Evolutionary conservation across 2,113 vertebrate species (phyloP), one percentile per base, ranked within the genome.

Genomic region (Menura novaehollandiae): DNA sequence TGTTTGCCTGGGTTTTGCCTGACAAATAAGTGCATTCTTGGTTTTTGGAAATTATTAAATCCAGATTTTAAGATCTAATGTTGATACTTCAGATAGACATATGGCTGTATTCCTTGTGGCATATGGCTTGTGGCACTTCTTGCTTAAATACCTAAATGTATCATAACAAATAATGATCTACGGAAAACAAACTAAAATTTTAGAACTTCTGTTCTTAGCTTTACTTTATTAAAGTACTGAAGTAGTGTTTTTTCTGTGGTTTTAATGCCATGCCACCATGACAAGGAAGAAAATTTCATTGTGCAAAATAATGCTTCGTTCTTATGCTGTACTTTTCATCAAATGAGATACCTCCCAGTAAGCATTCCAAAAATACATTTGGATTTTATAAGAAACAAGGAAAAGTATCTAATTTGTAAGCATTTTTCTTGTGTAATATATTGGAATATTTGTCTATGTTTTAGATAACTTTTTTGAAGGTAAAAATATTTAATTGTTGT

Each of bases 401-500:
- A 91, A 41, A 5, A 55, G 35, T 27, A 73, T 73, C 56, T 91
- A 6, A 59, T 82, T 53, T 85, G 33, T 60, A 76, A 85, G 39
- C 21, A 10, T 91, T 92, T 92, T 86, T 68, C 37, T 60, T 63
- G 27, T 71, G 13, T 78, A 59, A 52, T 72, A 10, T 56, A 63
- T 72, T 75, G 52, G 33, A 81, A 82, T 87, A 60, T 79, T 95
- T 63, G 27, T 83, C 26, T 89, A 7, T 81, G 35, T 24, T 85
- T 92, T 78, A 92, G 69, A 67, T 68, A 91, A 84, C 60, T 93
- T 66, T 53, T 94, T 95, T 92, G 56, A 85, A 69, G 95, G 93
- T 87, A 33, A 84, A 43, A 92, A 75, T 91, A 58, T 15, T 62
- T 95, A 46, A 53, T 71, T 84, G 55, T 73, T 75, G 32, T 89